A percentile compares a stretch with the other conserved stretches of the same genome.
phyloP scores from a whole-genome alignment of 1,140 invertebrate species.

The Saccostrea echinata region DNA sequence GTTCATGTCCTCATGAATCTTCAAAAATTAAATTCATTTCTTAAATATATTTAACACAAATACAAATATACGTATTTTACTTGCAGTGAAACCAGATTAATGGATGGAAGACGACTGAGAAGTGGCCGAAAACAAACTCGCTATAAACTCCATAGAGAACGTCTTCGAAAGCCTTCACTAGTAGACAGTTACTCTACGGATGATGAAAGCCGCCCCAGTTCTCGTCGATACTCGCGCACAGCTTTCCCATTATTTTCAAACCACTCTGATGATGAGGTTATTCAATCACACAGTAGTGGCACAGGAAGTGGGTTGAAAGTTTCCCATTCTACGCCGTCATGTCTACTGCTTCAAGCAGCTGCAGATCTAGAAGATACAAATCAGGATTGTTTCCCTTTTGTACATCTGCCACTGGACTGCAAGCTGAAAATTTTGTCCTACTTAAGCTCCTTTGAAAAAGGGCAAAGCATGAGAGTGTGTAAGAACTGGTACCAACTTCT shows the following conservation, averaged over 20 bases:
- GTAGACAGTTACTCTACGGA: slow-evolving; percentile 27
- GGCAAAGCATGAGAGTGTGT: slow-evolving; percentile 68
- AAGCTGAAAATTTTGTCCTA: slow-evolving; percentile 76
- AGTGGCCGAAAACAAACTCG: not conserved
- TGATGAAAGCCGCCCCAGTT: slow-evolving; percentile 43
- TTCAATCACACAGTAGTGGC: not conserved
- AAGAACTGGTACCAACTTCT: slow-evolving; percentile 69
- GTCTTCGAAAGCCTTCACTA: not conserved
- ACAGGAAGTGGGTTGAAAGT: slow-evolving; percentile 17
- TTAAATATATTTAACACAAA: no score
- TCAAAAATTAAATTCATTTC: no score
- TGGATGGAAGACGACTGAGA: not conserved
- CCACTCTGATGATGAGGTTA: slow-evolving; percentile 52
- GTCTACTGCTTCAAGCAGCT: not conserved
- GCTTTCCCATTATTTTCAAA: slow-evolving; percentile 62
- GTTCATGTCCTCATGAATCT: no score
- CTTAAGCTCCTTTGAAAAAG: slow-evolving; percentile 71
- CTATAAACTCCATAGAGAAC: not conserved
- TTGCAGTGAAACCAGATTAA: not conserved
- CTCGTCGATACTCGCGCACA: slow-evolving; percentile 60
- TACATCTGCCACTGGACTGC: slow-evolving; percentile 71
- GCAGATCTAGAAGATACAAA: slow-evolving; percentile 6
- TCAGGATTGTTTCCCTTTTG: slow-evolving; percentile 69
- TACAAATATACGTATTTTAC: not conserved
- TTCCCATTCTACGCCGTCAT: not conserved